Percentiles rank a stretch among this genome's conserved stretches.
phyloP scores from a whole-genome alignment of 2,888 invertebrate genomes.

The Noctua janthe region DNA sequence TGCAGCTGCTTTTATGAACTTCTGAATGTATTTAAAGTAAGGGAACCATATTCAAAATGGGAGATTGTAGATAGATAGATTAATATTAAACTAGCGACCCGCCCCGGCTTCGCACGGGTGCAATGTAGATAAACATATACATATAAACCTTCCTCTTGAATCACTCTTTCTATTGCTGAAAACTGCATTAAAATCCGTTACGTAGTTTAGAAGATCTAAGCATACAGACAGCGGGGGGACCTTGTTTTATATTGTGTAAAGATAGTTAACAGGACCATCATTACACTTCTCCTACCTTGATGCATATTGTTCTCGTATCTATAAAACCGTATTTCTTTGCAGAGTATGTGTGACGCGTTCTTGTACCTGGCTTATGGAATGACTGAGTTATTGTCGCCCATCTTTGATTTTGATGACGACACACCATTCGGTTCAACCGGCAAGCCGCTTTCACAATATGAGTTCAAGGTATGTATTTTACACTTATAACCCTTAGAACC shows the following conservation, averaged over 20 bases:
- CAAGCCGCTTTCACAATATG: conserved; percentile 66
- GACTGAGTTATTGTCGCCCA: conserved; percentile 77
- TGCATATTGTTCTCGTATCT: not conserved
- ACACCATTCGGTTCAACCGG: conserved; percentile 76
- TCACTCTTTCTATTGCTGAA: too few species aligned
- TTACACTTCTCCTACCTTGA: not conserved
- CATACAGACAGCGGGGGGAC: too few species aligned
- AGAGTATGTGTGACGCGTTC: conserved; percentile 70
- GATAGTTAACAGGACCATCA: not conserved
- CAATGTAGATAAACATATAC: too few species aligned
- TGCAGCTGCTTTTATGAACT: conserved; percentile 14
- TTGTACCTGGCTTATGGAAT: conserved; percentile 75
- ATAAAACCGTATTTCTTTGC: conserved; percentile 35
- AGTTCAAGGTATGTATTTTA: conserved; percentile 68
- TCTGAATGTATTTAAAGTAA: conserved; percentile 13
- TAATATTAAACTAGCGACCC: not conserved
- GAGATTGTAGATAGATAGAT: not conserved
- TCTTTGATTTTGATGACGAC: conserved; percentile 70
- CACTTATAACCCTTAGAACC: not conserved
- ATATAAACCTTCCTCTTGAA: too few species aligned
- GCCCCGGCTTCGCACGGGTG: too few species aligned
- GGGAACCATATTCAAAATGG: not conserved
- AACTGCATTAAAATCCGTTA: too few species aligned
- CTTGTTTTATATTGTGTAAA: too few species aligned
- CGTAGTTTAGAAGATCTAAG: too few species aligned